Percentiles rank a stretch among this genome's conserved stretches.
Evolutionary conservation across 2,113 vertebrate genomes (phyloP).

Genomic region (Zosterops pallidus): DNA sequence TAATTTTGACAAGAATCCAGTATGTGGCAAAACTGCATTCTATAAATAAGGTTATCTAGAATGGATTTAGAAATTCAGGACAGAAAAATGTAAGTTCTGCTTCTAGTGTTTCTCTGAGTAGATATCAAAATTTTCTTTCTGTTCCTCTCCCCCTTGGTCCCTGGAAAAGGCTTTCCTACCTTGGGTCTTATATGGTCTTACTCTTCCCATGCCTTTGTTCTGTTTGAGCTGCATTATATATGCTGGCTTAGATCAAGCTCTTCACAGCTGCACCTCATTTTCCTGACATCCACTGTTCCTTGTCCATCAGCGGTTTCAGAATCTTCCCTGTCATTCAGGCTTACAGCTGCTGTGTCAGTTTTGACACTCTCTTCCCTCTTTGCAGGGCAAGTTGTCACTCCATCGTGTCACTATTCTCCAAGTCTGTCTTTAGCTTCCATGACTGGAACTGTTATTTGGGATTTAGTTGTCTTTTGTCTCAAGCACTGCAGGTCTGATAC

Average conservation of each 20-base stretch:
- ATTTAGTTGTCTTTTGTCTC: neutral
- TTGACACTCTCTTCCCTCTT: neutral
- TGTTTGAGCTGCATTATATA: neutral
- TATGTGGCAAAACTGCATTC: neutral
- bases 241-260: neutral
- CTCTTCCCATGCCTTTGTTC: neutral
- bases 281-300: neutral
- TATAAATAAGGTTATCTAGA: neutral
- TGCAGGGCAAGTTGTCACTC: neutral
- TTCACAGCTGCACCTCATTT: neutral
- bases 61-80: neutral
- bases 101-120: neutral
- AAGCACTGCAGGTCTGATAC: neutral
- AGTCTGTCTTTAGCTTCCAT: neutral
- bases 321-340: conserved; percentile 15
- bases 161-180: neutral
- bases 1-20: neutral
- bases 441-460: neutral
- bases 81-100: neutral
- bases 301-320: neutral
- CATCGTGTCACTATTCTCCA: neutral
- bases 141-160: neutral
- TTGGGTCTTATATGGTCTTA: neutral
- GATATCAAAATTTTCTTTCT: neutral
- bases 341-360: neutral